These are phyloP conservation scores for Tetranychus piercei DNA, from an alignment of 2,888 invertebrate genomes.

Conservation along the genomic window DNA sequence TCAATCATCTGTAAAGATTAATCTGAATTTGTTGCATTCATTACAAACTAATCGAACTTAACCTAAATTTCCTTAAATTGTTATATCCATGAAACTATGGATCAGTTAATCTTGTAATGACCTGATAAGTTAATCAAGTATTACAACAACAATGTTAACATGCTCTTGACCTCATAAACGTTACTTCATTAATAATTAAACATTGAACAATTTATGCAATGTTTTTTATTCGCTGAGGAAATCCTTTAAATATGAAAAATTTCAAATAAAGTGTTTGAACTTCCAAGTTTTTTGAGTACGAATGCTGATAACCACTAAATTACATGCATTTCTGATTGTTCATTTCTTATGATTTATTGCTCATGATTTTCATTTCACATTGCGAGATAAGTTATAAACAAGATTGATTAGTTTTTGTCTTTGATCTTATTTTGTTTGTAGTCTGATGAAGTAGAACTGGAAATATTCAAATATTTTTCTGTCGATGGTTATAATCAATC, in stretches of 20 bases:
- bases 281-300: neutral
- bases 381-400: no score
- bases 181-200: neutral
- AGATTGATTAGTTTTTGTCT: no score
- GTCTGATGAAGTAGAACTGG: no score
- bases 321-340: neutral
- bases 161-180: neutral
- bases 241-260: neutral
- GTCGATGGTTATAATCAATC: no score
- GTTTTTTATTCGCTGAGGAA: neutral
- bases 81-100: neutral
- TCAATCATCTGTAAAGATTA: neutral
- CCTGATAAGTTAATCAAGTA: neutral
- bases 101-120: neutral
- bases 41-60: neutral
- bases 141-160: neutral
- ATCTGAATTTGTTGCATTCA: neutral
- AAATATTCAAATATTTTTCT: no score
- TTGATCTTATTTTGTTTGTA: no score
- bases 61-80: neutral
- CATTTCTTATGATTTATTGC: no score
- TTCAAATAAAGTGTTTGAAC: neutral
- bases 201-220: neutral
- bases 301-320: neutral
- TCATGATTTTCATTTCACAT: no score